Conservation (phyloP, 2,888 invertebrate species). For the Xanthorhoe designata region DNA sequence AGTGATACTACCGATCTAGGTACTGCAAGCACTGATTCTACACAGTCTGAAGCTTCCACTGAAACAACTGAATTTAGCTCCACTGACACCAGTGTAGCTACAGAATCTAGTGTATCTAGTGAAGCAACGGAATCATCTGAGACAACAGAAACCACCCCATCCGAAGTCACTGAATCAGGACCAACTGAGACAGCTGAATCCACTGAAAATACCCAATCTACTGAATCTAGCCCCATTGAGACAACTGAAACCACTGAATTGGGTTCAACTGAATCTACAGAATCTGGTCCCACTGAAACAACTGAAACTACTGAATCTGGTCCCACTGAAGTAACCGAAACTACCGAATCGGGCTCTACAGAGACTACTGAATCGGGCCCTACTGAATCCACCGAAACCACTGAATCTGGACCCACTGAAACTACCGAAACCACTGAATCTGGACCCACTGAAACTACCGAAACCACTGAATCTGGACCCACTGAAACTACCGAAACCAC, state of each 20-base stretch:
- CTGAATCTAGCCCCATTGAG: background rate
- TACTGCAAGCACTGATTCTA: no score
- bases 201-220: no score
- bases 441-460: constrained; percentile 17
- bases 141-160: no score
- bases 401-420: constrained; percentile 33
- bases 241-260: constrained; percentile 19
- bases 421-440: constrained; percentile 18
- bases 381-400: constrained; percentile 26
- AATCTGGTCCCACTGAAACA: constrained; percentile 10
- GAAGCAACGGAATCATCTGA: no score
- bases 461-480: constrained; percentile 4
- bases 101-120: background rate
- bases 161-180: constrained; percentile 30
- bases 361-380: constrained; percentile 28
- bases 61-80: constrained; percentile 34
- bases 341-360: constrained; percentile 9
- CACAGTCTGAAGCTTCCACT: constrained; percentile 16
- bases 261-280: constrained; percentile 30
- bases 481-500: constrained; percentile 27
- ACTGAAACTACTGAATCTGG: constrained; percentile 17
- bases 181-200: constrained; percentile 17
- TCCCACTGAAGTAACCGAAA: constrained; percentile 21
- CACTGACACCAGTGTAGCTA: constrained; percentile 14
- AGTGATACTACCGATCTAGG: constrained; percentile 16